Conservation (phyloP, 2,113 vertebrate species). For the Callipepla squamata region DNA sequence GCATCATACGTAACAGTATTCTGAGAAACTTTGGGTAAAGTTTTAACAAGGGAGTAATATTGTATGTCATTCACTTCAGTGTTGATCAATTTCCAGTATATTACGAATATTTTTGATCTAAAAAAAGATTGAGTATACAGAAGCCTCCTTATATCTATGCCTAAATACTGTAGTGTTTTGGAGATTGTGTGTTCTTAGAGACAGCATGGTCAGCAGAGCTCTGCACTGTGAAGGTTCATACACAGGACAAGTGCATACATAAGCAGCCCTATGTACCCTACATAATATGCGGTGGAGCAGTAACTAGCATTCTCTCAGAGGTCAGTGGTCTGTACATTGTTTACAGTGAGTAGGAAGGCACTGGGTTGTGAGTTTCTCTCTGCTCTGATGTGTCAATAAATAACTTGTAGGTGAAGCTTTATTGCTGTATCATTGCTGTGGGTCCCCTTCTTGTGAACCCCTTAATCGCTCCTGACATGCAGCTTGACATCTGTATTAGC, state of each 20-base stretch:
- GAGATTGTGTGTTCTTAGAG: neutral
- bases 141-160: neutral
- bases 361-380: neutral
- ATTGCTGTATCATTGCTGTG: neutral
- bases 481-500: rapidly evolving
- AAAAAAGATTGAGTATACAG: neutral
- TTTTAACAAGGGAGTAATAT: neutral
- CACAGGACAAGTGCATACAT: neutral
- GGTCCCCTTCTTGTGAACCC: neutral
- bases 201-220: neutral
- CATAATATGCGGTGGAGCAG: rapidly evolving
- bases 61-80: neutral
- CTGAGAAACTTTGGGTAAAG: neutral
- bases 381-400: neutral
- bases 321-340: rapidly evolving
- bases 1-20: neutral
- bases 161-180: neutral
- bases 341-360: neutral
- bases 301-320: neutral
- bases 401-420: neutral
- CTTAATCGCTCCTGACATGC: rapidly evolving
- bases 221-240: neutral
- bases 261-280: neutral
- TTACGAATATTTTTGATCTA: neutral
- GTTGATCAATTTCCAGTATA: neutral